These are phyloP conservation scores for Diphyllodes magnificus DNA, from an alignment of 2,113 vertebrate species.

Conservation along the genomic window DNA sequence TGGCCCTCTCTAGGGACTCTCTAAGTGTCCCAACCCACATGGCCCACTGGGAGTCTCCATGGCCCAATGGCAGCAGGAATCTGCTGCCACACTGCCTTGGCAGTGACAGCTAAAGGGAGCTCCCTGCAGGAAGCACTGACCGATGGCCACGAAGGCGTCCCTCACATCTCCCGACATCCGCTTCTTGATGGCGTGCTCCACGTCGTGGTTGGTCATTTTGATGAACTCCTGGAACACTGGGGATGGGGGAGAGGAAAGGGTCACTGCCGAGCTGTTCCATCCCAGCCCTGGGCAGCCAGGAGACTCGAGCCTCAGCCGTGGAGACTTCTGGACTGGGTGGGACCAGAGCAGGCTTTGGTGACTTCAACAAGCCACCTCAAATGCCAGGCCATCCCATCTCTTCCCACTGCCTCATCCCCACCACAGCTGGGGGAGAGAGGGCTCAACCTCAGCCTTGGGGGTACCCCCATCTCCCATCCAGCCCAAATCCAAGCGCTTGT, in stretches of 20 bases:
- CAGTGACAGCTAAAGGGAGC: neutral
- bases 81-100: neutral
- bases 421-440: neutral
- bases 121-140: conserved; percentile 62
- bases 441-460: neutral
- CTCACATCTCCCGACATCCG: conserved; percentile 90
- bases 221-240: conserved; percentile 96
- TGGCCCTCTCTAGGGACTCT: neutral
- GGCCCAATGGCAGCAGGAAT: neutral
- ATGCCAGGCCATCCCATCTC: neutral
- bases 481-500: neutral
- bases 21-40: accelerated
- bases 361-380: neutral
- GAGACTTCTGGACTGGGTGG: neutral
- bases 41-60: accelerated
- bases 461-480: neutral
- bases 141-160: conserved; percentile 86
- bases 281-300: neutral
- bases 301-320: accelerated
- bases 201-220: conserved; percentile 89
- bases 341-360: neutral
- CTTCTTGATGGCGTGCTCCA: conserved; percentile 93
- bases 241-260: neutral
- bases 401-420: neutral
- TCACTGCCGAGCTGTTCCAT: neutral